These are phyloP conservation scores for Coluber constrictor DNA, from an alignment of 2,797 vertebrate genomes.

Conservation along the genomic window DNA sequence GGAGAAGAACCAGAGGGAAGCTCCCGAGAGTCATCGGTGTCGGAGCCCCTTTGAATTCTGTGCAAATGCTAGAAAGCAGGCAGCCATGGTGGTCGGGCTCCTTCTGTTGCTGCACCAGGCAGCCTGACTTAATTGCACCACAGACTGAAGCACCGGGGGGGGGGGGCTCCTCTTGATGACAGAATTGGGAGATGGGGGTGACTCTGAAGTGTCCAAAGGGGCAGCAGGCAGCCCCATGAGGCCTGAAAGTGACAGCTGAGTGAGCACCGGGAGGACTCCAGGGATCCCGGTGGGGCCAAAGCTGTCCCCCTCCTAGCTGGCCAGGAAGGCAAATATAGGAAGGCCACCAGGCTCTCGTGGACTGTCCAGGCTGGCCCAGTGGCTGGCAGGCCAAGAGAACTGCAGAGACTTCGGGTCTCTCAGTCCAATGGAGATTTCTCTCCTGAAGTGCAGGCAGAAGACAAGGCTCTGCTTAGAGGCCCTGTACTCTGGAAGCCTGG, in stretches of 20 bases:
- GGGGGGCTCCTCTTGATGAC: neutral
- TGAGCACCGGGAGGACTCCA: neutral
- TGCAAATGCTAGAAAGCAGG: neutral
- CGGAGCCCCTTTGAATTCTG: neutral
- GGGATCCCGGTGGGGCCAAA: neutral
- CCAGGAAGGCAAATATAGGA: neutral
- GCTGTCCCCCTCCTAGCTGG: neutral
- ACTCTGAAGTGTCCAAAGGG: neutral
- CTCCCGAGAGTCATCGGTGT: neutral
- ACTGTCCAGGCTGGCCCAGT: neutral
- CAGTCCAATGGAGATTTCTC: neutral
- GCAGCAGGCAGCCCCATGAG: neutral
- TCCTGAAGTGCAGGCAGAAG: neutral
- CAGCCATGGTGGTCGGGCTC: neutral
- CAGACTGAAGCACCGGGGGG: fast-evolving
- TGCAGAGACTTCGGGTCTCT: neutral
- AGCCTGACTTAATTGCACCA: neutral
- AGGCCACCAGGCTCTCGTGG: neutral
- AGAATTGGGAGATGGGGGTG: neutral
- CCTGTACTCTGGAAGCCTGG: neutral
- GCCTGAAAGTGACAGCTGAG: neutral
- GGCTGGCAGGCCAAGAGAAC: neutral
- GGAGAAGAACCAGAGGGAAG: neutral
- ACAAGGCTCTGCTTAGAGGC: neutral
- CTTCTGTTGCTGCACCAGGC: neutral